Evolutionary conservation across 2,113 vertebrate species (phyloP).

Genomic region (Eolophus roseicapilla): DNA sequence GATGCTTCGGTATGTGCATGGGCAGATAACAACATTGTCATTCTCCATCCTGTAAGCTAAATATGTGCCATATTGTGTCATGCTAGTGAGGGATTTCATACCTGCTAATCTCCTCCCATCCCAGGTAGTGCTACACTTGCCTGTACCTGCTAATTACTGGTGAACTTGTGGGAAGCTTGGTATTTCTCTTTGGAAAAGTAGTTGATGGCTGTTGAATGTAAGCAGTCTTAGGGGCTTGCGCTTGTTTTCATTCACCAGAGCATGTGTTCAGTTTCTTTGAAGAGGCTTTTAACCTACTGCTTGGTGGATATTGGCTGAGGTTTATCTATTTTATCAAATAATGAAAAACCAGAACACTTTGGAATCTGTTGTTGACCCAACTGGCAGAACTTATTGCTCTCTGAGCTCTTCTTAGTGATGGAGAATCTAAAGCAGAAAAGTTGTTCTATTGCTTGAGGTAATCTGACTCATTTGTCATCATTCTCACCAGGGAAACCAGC

Average conservation of each 20-base stretch:
- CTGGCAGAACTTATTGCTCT: background rate
- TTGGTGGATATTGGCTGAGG: background rate
- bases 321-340: constrained; percentile 36
- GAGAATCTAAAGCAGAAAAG: constrained; percentile 7
- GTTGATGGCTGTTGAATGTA: background rate
- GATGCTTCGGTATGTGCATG: background rate
- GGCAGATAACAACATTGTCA: background rate
- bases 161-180: background rate
- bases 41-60: background rate
- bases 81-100: background rate
- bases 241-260: background rate
- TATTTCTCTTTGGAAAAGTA: background rate
- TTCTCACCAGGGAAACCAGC: background rate
- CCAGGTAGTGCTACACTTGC: background rate
- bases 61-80: fast-evolving
- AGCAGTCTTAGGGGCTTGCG: background rate
- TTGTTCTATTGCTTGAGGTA: background rate
- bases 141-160: background rate
- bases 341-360: background rate
- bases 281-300: background rate
- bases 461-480: background rate
- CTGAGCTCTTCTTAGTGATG: background rate
- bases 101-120: too few species aligned
- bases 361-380: constrained; percentile 2
- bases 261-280: background rate